These are phyloP conservation scores for Carcharodon carcharias DNA, from an alignment of 2,797 vertebrate species.

Conservation along the genomic window DNA sequence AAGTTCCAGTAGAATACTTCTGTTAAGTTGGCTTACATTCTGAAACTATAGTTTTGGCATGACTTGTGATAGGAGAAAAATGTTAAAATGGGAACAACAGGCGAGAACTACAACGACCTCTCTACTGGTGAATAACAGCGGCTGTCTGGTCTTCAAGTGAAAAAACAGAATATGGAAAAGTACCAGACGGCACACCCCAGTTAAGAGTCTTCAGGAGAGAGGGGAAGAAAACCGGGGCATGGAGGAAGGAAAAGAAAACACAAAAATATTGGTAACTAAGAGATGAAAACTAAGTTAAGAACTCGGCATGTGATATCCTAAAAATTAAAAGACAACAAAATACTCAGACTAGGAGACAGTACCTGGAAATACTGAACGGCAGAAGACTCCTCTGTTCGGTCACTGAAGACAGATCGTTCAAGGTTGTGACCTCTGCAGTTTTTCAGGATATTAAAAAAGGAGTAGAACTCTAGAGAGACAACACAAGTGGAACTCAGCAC, in stretches of 20 bases:
- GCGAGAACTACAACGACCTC: neutral
- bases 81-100: neutral
- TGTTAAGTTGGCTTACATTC: neutral
- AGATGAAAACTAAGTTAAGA: neutral
- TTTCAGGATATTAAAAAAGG: slow-evolving; percentile 90
- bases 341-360: slow-evolving; percentile 39
- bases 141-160: neutral
- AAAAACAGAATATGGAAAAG: neutral
- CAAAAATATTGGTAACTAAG: neutral
- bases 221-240: neutral
- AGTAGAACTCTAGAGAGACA: slow-evolving; percentile 75
- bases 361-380: slow-evolving; percentile 98
- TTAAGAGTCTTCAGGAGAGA: neutral
- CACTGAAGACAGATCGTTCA: slow-evolving; percentile 83
- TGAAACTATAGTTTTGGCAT: neutral
- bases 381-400: slow-evolving; percentile 90
- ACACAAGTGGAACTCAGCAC: slow-evolving; percentile 31
- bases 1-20: neutral
- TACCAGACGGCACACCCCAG: neutral
- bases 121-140: neutral
- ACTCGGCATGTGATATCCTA: neutral
- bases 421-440: slow-evolving; percentile 72
- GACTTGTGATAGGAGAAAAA: neutral
- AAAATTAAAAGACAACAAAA: neutral
- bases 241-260: neutral